These are phyloP conservation scores for Diprion similis DNA, from an alignment of 1,140 invertebrate genomes.

Conservation along the genomic window DNA sequence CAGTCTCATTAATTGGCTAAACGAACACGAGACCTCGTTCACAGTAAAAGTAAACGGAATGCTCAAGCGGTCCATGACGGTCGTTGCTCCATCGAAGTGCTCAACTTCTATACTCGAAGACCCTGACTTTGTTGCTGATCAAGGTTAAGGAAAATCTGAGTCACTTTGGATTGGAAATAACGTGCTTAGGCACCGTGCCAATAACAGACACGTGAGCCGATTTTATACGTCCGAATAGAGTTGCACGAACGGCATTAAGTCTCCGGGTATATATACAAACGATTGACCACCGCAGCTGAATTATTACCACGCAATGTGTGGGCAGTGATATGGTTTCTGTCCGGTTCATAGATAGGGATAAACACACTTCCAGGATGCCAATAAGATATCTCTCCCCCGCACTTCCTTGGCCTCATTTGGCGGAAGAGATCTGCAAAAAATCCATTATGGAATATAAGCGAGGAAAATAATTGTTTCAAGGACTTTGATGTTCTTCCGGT, in stretches of 20 bases:
- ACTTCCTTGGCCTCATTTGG: conserved; percentile 47
- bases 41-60: background rate
- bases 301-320: conserved; percentile 41
- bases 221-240: no score
- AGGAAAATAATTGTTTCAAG: background rate
- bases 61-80: background rate
- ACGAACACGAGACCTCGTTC: background rate
- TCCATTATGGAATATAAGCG: background rate
- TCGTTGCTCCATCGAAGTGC: background rate
- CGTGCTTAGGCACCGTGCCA: no score
- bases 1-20: background rate
- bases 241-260: no score
- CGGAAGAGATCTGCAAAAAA: background rate
- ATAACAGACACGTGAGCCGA: no score
- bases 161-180: no score
- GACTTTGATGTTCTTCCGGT: background rate
- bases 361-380: conserved; percentile 54
- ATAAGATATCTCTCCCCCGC: conserved; percentile 53
- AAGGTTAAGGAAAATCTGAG: no score
- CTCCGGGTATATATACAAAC: background rate
- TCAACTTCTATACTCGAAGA: background rate
- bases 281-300: conserved; percentile 14
- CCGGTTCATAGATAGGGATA: conserved; percentile 49
- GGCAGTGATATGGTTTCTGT: conserved; percentile 51
- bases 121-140: no score